These are phyloP conservation scores for Labeo calbasu DNA, from an alignment of 2,797 vertebrate species.

Conservation along the genomic window DNA sequence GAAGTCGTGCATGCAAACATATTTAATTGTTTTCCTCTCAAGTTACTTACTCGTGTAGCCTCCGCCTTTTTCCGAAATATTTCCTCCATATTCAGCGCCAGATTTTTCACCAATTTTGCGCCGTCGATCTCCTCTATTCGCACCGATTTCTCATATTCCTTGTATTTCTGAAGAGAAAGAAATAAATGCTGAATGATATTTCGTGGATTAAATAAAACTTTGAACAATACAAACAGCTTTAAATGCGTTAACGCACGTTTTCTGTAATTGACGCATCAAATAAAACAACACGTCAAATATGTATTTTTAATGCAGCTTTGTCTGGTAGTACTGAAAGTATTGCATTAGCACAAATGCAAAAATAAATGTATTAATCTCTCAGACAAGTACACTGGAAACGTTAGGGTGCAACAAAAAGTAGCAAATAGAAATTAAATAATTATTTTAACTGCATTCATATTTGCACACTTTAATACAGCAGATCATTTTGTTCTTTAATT, in stretches of 20 bases:
- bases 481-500: not conserved
- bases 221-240: not conserved
- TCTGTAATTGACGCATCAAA: not conserved
- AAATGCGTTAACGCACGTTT: not conserved
- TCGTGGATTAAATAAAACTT: not conserved
- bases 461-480: not conserved
- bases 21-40: no score
- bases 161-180: constrained; percentile 87
- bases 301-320: not conserved
- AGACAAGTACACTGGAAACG: not conserved
- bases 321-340: not conserved
- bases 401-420: not conserved
- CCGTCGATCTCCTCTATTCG: constrained; percentile 95
- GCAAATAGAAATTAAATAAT: not conserved
- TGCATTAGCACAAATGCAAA: not conserved
- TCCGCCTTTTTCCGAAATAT: constrained; percentile 95
- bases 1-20: not conserved
- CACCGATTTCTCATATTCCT: constrained; percentile 93
- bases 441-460: not conserved
- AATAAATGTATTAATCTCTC: not conserved
- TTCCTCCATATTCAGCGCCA: constrained; percentile 95
- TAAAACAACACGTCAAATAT: not conserved
- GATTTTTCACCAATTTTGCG: constrained; percentile 90
- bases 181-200: not conserved
- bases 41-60: constrained; percentile 86